Conservation (phyloP, 2,797 vertebrate genomes). For the Champsocephalus esox region DNA sequence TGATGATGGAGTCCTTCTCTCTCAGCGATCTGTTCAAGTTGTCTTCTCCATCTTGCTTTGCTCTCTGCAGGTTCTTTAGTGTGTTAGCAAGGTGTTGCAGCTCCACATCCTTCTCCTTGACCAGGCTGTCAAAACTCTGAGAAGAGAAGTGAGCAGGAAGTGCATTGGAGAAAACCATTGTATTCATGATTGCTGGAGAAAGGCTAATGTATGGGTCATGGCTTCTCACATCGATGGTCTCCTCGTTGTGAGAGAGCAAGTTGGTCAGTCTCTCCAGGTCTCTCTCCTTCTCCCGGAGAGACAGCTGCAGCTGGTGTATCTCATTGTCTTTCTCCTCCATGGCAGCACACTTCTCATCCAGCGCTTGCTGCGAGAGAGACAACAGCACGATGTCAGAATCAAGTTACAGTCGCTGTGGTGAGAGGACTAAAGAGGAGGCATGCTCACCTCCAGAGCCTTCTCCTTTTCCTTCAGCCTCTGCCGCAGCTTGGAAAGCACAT, state of each 20-base stretch:
- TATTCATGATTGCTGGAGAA: background rate
- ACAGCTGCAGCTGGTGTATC: conserved; percentile 85
- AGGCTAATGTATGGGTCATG: background rate
- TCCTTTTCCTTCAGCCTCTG: conserved; percentile 87
- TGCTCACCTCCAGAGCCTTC: conserved; percentile 83
- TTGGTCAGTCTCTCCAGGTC: conserved; percentile 86
- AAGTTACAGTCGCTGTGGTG: conserved; percentile 1
- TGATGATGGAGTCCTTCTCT: conserved; percentile 87
- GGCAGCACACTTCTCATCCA: conserved; percentile 85
- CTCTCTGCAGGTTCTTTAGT: conserved; percentile 85
- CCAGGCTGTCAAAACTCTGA: conserved; percentile 87
- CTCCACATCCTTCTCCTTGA: conserved; percentile 90
- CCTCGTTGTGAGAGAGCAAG: conserved; percentile 81
- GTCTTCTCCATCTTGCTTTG: conserved; percentile 87
- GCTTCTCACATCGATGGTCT: conserved; percentile 80
- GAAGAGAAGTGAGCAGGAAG: conserved; percentile 2
- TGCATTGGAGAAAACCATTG: background rate
- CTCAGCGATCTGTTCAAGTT: conserved; percentile 86
- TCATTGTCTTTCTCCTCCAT: conserved; percentile 89
- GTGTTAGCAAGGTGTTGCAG: conserved; percentile 88
- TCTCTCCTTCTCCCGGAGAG: conserved; percentile 85
- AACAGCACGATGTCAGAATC: conserved; percentile 38
- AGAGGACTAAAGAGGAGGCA: conserved; percentile 14
- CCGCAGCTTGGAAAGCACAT: conserved; percentile 81
- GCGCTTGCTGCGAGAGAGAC: conserved; percentile 75